These are phyloP conservation scores for Epizoanthus illoricatus DNA, from an alignment of 92 coral and sea anemone genomes.

Conservation along the genomic window DNA sequence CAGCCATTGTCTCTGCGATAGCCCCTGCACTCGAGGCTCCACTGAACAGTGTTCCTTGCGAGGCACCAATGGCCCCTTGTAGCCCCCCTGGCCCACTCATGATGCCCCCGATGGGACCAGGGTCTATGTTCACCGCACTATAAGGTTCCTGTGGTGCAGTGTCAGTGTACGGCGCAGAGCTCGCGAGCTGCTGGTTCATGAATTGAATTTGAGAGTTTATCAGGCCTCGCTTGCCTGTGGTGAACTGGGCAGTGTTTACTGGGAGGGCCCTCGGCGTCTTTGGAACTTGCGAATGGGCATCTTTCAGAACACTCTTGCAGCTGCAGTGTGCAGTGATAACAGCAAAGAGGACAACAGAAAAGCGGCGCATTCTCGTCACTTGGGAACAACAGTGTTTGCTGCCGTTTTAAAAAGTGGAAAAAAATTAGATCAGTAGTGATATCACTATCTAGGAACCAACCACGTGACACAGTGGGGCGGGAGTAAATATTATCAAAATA, in stretches of 20 bases:
- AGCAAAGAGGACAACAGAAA: background rate
- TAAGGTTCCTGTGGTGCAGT: slow-evolving; percentile 1
- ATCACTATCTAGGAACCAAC: too few species aligned
- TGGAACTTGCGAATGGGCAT: slow-evolving; percentile 15
- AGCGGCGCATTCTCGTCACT: background rate
- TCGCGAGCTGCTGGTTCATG: slow-evolving; percentile 11
- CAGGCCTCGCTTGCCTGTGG: slow-evolving; percentile 4
- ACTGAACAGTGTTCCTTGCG: slow-evolving; percentile 12
- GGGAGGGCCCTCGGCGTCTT: slow-evolving; percentile 16
- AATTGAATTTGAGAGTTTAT: slow-evolving; percentile 16
- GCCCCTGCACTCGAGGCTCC: slow-evolving; percentile 8
- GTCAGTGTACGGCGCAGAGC: background rate
- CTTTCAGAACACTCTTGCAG: slow-evolving; percentile 34
- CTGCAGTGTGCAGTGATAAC: slow-evolving; percentile 11
- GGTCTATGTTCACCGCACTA: background rate
- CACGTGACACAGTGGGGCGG: too few species aligned
- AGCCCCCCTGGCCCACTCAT: slow-evolving; percentile 19
- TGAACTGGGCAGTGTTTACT: slow-evolving; percentile 8
- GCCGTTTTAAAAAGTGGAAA: too few species aligned
- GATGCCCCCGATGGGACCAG: slow-evolving; percentile 29
- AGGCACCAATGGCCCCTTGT: slow-evolving; percentile 20
- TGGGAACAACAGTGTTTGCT: background rate
- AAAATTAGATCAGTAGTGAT: too few species aligned
- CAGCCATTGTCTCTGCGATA: background rate
- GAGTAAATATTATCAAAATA: too few species aligned